A percentile compares a stretch with the other conserved stretches of the same genome.
Conservation (phyloP, 2,113 vertebrate genomes). For the Seriola dumerili region DNA sequence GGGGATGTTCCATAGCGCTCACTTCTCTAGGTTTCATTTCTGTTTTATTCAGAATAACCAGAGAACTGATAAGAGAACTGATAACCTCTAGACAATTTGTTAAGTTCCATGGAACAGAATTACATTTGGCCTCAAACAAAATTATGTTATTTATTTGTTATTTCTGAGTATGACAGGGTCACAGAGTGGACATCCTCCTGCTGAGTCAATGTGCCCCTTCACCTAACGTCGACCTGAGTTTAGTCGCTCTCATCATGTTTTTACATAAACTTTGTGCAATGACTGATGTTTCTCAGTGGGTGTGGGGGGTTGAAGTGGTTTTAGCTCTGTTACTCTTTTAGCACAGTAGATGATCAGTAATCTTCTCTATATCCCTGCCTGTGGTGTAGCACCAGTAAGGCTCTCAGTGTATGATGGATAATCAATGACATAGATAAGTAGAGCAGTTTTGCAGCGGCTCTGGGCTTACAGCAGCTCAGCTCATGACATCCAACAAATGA, state of each 20-base stretch:
- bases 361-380: not conserved
- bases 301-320: not conserved
- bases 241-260: not conserved
- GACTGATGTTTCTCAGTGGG: constrained; percentile 3
- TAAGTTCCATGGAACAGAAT: not conserved
- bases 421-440: constrained; percentile 47
- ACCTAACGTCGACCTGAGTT: not conserved
- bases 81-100: constrained; percentile 23
- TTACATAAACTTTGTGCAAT: not conserved
- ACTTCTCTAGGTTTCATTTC: not conserved
- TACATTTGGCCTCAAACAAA: not conserved
- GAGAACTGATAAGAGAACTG: not conserved
- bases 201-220: not conserved
- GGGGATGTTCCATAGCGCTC: not conserved
- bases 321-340: constrained; percentile 4
- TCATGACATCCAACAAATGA: constrained; percentile 15
- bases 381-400: not conserved
- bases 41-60: not conserved
- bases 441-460: not conserved
- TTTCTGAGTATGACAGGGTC: not conserved
- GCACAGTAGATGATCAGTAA: constrained; percentile 25
- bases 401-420: constrained; percentile 46
- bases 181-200: constrained; percentile 7
- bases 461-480: constrained; percentile 19
- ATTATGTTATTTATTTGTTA: not conserved